Conservation (phyloP, 2,797 vertebrate genomes). For the Bradypus variegatus region DNA sequence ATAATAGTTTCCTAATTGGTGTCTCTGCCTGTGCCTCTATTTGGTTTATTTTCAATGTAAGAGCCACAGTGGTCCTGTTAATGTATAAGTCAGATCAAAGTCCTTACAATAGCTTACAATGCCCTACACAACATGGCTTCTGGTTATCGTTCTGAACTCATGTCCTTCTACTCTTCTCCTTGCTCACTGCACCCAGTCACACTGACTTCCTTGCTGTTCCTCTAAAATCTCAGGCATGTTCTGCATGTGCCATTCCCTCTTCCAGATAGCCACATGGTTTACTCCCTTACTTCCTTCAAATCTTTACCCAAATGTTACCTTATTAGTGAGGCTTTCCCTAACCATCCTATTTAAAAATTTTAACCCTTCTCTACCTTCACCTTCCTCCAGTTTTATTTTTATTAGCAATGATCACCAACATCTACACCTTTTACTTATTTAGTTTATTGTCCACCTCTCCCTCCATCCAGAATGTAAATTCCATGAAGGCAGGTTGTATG, state of each 20-base stretch:
- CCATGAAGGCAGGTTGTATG: neutral
- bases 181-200: neutral
- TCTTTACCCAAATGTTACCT: conserved; percentile 10
- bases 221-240: neutral
- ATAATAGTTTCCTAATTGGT: neutral
- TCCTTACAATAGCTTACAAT: neutral
- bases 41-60: conserved; percentile 12
- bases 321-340: neutral
- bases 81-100: conserved; percentile 7
- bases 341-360: neutral
- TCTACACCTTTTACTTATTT: neutral
- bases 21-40: neutral
- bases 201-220: neutral
- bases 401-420: neutral
- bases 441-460: neutral
- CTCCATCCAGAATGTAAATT: conserved; percentile 10
- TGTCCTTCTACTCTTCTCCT: neutral
- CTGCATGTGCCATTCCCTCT: neutral
- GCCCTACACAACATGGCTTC: neutral
- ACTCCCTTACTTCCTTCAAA: conserved; percentile 13
- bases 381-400: conserved; percentile 21
- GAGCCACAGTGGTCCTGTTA: neutral
- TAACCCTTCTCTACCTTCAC: neutral
- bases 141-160: conserved; percentile 16
- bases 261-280: neutral